Evolutionary conservation across 2,888 invertebrate genomes (phyloP).

Genomic region (Amiota mariae): DNA sequence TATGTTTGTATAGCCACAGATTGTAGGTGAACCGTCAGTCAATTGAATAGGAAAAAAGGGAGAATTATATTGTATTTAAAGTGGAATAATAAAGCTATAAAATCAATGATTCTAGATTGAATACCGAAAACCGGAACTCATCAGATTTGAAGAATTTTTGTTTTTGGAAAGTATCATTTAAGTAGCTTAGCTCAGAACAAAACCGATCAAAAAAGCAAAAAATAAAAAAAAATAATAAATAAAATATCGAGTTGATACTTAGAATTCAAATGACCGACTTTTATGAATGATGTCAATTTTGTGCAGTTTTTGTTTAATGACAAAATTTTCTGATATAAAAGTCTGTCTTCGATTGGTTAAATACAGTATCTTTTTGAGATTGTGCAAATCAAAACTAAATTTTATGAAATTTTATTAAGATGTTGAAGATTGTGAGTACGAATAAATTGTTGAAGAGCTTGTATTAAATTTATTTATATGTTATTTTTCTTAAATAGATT

Average conservation of each 20-base stretch:
- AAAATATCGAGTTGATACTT: slow-evolving; percentile 3
- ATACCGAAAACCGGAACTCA: slow-evolving; percentile 49
- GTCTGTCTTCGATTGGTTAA: slow-evolving; percentile 34
- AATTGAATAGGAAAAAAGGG: background rate
- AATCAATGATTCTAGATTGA: slow-evolving; percentile 54
- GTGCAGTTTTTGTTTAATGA: slow-evolving; percentile 15
- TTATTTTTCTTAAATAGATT: slow-evolving; percentile 37
- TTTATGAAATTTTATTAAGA: slow-evolving; percentile 27
- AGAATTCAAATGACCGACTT: slow-evolving; percentile 23
- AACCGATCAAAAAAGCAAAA: background rate
- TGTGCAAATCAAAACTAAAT: slow-evolving; percentile 8
- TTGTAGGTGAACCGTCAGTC: background rate
- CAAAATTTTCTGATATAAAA: slow-evolving; percentile 47
- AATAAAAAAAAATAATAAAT: slow-evolving; percentile 7
- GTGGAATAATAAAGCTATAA: slow-evolving; percentile 52
- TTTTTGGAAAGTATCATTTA: slow-evolving; percentile 17
- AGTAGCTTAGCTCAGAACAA: slow-evolving; percentile 42
- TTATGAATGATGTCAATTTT: slow-evolving; percentile 33
- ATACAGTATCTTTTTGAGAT: slow-evolving; percentile 49
- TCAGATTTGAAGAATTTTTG: slow-evolving; percentile 15
- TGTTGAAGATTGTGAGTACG: slow-evolving; percentile 54
- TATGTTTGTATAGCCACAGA: slow-evolving; percentile 9
- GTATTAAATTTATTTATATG: no score
- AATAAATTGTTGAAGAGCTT: no score
- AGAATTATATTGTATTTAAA: slow-evolving; percentile 38